Conservation (phyloP, 1,140 invertebrate genomes). For the Euglossa dilemma region DNA sequence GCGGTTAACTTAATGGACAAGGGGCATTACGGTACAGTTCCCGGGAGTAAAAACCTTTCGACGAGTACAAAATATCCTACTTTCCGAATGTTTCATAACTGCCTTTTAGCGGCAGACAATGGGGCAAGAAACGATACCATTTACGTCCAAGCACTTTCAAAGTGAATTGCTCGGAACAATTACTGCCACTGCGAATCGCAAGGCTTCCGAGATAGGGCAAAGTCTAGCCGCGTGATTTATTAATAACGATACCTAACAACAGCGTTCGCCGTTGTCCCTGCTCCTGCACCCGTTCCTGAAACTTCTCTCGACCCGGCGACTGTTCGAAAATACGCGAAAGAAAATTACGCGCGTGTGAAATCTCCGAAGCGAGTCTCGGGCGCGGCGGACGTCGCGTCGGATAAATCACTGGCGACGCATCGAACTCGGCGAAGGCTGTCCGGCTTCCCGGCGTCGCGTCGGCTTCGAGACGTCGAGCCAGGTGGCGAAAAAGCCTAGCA, state of each 20-base stretch:
- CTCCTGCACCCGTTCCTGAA: no score
- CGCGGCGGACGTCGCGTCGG: no score
- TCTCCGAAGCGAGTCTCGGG: no score
- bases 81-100: slow-evolving; percentile 32
- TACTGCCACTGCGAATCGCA: no score
- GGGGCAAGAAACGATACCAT: neutral
- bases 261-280: no score
- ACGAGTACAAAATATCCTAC: neutral
- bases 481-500: neutral
- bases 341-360: no score
- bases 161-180: neutral
- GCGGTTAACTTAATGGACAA: slow-evolving; percentile 37
- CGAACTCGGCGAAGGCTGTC: neutral
- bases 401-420: neutral
- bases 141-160: neutral
- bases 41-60: neutral
- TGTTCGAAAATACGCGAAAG: no score
- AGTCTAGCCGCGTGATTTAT: neutral
- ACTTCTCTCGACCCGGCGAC: no score
- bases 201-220: no score
- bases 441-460: no score
- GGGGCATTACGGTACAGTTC: slow-evolving; percentile 7
- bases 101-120: neutral
- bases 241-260: no score
- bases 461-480: neutral